Conservation (phyloP, 2,113 vertebrate genomes). For the Etia nguti region DNA sequence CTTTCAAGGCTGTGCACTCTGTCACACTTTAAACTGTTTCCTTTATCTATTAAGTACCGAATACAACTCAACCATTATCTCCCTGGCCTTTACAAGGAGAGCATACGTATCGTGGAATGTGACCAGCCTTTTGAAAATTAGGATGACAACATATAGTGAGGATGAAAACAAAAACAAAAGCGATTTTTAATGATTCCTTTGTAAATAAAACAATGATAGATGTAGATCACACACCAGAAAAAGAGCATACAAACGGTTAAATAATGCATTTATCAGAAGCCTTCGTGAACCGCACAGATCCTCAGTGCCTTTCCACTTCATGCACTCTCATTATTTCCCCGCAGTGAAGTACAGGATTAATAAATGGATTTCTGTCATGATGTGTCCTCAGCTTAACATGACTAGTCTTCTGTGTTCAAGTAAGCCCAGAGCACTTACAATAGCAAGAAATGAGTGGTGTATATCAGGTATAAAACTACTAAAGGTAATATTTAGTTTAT, state of each 20-base stretch:
- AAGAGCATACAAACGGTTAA: conserved; percentile 6
- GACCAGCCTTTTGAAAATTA: neutral
- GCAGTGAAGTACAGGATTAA: neutral
- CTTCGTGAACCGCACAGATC: neutral
- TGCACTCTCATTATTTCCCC: conserved; percentile 23
- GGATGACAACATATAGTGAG: neutral
- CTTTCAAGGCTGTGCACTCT: neutral
- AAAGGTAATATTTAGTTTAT: conserved; percentile 30
- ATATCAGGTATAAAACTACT: conserved; percentile 9
- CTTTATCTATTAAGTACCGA: neutral
- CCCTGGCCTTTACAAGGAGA: neutral
- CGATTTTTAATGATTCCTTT: neutral
- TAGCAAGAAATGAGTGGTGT: conserved; percentile 12
- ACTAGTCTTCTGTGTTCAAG: neutral
- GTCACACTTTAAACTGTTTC: neutral
- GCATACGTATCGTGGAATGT: neutral
- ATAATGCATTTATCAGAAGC: conserved; percentile 39
- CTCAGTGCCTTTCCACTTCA: neutral
- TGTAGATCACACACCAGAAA: neutral
- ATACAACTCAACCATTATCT: neutral
- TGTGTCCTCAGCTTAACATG: neutral
- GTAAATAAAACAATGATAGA: neutral
- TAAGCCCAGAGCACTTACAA: neutral
- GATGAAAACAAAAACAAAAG: neutral
- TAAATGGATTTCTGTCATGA: conserved; percentile 14